Conservation (phyloP, 1,140 invertebrate genomes). For the Monochamus saltuarius region DNA sequence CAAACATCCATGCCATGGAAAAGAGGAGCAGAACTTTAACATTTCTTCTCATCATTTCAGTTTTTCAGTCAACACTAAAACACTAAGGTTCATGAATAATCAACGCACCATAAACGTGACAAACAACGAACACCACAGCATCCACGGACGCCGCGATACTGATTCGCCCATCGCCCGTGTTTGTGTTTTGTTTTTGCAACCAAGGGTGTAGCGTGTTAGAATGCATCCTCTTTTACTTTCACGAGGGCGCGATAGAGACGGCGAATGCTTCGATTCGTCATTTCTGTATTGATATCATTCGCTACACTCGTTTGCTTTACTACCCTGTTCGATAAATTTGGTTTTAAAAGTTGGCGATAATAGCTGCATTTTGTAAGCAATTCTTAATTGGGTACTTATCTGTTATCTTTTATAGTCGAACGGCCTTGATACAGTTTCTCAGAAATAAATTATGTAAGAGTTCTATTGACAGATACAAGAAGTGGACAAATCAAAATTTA, state of each 20-base stretch:
- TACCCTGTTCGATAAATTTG: too few relatives aligned
- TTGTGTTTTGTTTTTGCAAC: constrained; percentile 17
- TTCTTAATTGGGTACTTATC: too few relatives aligned
- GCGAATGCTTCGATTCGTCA: constrained; percentile 11
- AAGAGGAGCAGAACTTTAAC: constrained; percentile 55
- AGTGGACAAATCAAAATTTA: too few relatives aligned
- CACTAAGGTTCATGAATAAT: constrained; percentile 5
- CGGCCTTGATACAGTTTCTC: too few relatives aligned
- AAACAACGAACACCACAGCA: constrained; percentile 11
- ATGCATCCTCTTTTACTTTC: constrained; percentile 21
- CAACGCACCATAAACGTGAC: constrained; percentile 8
- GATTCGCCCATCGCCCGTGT: constrained; percentile 15
- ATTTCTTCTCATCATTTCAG: constrained; percentile 52
- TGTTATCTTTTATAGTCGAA: too few relatives aligned
- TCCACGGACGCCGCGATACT: constrained; percentile 18
- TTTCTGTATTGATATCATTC: not conserved
- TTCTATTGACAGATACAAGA: too few relatives aligned
- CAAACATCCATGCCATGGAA: constrained; percentile 56
- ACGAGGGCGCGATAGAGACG: constrained; percentile 12
- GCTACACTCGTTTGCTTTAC: too few relatives aligned
- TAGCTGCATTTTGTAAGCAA: too few relatives aligned
- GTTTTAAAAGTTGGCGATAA: too few relatives aligned
- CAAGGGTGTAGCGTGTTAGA: not conserved
- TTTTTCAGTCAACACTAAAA: constrained; percentile 11
- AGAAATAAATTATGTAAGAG: too few relatives aligned